Base-by-base conservation (phyloP, 2,888 invertebrate genomes). In the Automeris io region DNA sequence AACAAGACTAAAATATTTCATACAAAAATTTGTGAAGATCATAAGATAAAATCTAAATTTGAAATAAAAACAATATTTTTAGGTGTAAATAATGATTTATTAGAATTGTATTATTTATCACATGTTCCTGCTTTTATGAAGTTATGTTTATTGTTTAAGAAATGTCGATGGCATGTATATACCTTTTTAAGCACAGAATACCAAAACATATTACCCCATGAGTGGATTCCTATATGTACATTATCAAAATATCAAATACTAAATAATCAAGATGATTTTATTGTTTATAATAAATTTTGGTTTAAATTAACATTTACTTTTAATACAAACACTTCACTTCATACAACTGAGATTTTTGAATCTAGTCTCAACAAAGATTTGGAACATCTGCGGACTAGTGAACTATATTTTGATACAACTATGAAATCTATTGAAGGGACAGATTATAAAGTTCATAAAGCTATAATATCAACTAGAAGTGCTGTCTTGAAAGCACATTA, bases 211-310 rank as follows among this genome's bases (percentile, higher is more conserved):
- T 74, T 76, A 50, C 73, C 74, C 0, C 81, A 85, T 42, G 81
- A 82, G 45, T 85, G 85, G 85, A 82, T 83, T 49, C 82, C 77
- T 44, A 57, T 85, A 29, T 74, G 79, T 3, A 81, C 77, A 1
- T 52, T 85, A 12, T 83, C 67, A 37, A 86, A 81, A 35, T 59
- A 75, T 21, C 82, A 83, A 35, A 72, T 85, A 23, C 65, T 61
- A 0, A 72, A 66, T 34, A 74, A 77, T 1, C 56, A 70, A 12
- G 80, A 81, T 6, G 79, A 67, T 38, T 47, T 85, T 1, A 51
- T 80, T 1, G 74, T 69, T 37, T 79, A 85, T 50, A 82, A 81
- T 1, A 81, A 79, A 45, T 58, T 85, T 13, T 59, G 75, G 8
- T 48, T 86, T 2, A 82, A 82, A 54, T 80, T 82, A 40, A 74